These are phyloP conservation scores for Numenius arquata DNA, from an alignment of 2,113 vertebrate species.

Conservation along the genomic window DNA sequence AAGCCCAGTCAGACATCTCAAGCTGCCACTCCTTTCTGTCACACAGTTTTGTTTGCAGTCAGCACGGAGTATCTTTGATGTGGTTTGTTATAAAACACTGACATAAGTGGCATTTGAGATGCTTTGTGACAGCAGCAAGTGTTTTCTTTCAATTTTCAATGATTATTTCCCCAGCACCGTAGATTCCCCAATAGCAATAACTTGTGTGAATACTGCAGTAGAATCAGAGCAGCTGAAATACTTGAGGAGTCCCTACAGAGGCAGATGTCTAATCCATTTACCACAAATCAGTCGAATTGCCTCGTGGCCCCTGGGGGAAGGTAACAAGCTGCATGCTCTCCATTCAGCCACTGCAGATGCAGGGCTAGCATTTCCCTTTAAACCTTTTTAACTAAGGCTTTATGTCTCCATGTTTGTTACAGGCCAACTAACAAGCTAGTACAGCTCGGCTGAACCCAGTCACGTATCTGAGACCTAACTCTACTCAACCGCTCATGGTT, in stretches of 20 bases:
- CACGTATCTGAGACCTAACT: background rate
- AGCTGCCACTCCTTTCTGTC: background rate
- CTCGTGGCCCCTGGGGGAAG: background rate
- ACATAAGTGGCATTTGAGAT: background rate
- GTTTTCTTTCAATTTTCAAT: background rate
- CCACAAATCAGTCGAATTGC: background rate
- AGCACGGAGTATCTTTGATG: background rate
- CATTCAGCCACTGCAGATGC: background rate
- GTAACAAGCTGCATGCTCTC: background rate
- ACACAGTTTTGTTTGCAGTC: background rate
- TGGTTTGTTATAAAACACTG: background rate
- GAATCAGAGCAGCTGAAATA: background rate
- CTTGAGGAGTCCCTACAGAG: background rate
- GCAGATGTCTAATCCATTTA: background rate
- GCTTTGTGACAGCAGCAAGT: background rate
- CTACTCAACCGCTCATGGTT: background rate
- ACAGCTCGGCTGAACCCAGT: background rate
- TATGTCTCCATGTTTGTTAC: background rate
- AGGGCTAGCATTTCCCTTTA: background rate
- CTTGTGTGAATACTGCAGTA: background rate
- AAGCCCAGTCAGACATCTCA: background rate
- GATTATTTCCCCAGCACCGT: background rate
- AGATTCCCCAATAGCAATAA: background rate
- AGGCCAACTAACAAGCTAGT: background rate
- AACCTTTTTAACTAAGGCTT: background rate